phyloP scores from a whole-genome alignment of 2,888 invertebrate species.

The Meganola albula region DNA sequence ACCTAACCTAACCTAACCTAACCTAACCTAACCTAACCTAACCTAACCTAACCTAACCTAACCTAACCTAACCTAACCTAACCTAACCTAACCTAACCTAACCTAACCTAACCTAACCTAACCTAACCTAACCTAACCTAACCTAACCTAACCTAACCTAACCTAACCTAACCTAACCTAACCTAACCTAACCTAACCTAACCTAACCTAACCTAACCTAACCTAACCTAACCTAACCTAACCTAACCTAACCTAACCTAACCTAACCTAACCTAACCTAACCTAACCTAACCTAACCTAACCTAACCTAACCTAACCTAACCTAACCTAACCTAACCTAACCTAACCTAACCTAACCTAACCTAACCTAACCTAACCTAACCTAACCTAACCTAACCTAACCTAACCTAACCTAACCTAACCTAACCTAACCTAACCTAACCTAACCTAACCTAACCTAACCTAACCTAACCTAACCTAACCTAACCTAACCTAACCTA shows the following conservation, averaged over 20 bases:
- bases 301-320: constrained; percentile 15
- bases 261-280: constrained; percentile 17
- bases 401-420: too few species aligned
- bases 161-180: constrained; percentile 20
- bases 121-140: constrained; percentile 16
- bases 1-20: constrained; percentile 20
- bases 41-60: constrained; percentile 17
- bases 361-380: too few species aligned
- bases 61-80: constrained; percentile 16
- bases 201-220: constrained; percentile 18
- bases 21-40: constrained; percentile 18
- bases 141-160: constrained; percentile 17
- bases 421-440: too few species aligned
- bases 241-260: constrained; percentile 17
- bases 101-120: constrained; percentile 20
- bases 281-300: constrained; percentile 13
- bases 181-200: constrained; percentile 18
- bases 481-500: too few species aligned
- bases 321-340: constrained; percentile 15
- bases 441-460: too few species aligned
- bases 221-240: constrained; percentile 21
- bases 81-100: constrained; percentile 19
- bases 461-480: too few species aligned
- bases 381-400: too few species aligned
- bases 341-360: too few species aligned